Evolutionary conservation across 1,140 invertebrate genomes (phyloP), one percentile per base, ranked within the genome.

Genomic region (Bombus terrestris): DNA sequence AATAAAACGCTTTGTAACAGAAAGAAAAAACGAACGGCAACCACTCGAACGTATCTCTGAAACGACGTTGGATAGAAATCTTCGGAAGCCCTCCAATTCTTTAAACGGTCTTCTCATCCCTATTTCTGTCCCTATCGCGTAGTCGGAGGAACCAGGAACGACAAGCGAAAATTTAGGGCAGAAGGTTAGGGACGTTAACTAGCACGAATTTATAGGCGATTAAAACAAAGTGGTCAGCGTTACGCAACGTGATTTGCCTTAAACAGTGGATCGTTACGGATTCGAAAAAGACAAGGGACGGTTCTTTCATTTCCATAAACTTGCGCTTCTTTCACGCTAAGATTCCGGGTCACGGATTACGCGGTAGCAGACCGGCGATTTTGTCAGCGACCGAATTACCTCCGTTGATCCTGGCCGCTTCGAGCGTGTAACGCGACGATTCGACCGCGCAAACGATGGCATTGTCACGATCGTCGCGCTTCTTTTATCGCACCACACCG

Each of bases 341-440:
- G 47, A 53, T 53, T 53, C 47, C 47, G 47, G 47, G 47, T 53
- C 47, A 53, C 18, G 47, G 18, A 53, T 53, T 53, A 53, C 47
- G 18, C 47, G 47, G 47, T 22, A 53, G 18, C 32, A 83, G 43
- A 83, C 13, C n/a, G 13, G 18, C n/a, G 72, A 83, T 89, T 83
- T 77, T 41, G 68, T 32, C 8, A 37, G 87, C 86, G 77, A 64
- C 80, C 73, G 82, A 78, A 88, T 89, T 88, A 83, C 59, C 78
- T 18, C n/a, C 12, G 43, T 62, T 25, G 32, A 85, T 79, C 64
- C 57, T 28, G 18, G 18, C 72, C 62, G 68, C 66, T 71, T 39
- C n/a, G 57, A 59, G 43, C 43, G 64, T 66, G 39, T 81, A 75
- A 77, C 32, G 37, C 68, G 57, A 77, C 69, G 73, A 89, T 78